Evolutionary conservation across 2,888 invertebrate genomes (phyloP).

Genomic region (Orchesella flavescens): DNA sequence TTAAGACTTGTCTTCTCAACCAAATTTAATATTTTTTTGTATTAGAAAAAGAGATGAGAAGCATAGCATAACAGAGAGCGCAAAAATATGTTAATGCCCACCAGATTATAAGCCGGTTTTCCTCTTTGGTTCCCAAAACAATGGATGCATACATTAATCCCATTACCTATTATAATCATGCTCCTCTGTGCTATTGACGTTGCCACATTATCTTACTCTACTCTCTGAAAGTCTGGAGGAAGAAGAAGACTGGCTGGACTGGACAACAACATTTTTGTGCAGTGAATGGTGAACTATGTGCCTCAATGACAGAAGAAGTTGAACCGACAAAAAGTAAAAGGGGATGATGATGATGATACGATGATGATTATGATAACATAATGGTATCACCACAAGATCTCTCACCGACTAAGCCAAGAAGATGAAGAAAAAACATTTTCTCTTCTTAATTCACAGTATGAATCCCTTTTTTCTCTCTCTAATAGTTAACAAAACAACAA

Average conservation of each 20-base stretch:
- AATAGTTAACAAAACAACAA: neutral
- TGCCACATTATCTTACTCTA: neutral
- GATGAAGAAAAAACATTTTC: neutral
- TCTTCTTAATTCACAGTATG: constrained; percentile 62
- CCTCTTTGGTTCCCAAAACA: neutral
- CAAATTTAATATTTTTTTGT: too few species aligned
- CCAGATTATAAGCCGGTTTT: neutral
- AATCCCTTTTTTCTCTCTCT: constrained; percentile 42
- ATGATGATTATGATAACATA: constrained; percentile 56
- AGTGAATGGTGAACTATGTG: constrained; percentile 43
- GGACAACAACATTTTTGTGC: neutral
- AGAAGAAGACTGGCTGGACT: neutral
- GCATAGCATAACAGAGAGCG: neutral
- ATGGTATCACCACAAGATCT: constrained; percentile 53
- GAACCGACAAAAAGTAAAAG: constrained; percentile 47
- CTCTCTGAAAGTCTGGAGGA: too few species aligned
- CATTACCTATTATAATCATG: constrained; percentile 14
- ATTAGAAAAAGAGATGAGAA: neutral
- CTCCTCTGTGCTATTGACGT: neutral
- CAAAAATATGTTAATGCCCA: neutral
- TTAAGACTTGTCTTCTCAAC: too few species aligned
- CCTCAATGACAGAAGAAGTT: constrained; percentile 19
- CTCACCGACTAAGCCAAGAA: neutral
- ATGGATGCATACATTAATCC: neutral
- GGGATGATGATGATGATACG: constrained; percentile 21